Evolutionary conservation across 2,113 vertebrate species (phyloP).

Genomic region (Neolamprologus hecqui): DNA sequence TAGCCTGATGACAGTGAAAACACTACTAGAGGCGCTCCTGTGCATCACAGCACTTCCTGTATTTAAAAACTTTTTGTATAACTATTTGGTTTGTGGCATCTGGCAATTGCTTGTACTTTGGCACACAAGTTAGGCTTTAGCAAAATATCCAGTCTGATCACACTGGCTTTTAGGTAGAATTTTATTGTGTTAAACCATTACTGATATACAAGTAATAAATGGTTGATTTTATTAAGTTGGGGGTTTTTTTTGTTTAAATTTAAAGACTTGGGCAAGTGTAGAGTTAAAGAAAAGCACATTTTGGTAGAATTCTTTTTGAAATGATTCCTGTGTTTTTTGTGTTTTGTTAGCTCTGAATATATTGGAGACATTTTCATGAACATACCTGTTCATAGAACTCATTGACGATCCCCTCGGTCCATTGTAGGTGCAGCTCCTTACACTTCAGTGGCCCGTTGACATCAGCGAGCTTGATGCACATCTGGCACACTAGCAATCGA

Average conservation of each 20-base stretch:
- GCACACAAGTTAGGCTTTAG: not conserved
- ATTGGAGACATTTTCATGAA: not conserved
- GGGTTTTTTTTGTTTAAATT: not conserved
- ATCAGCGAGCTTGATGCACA: conserved; percentile 98
- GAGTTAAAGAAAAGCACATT: not conserved
- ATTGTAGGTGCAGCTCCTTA: conserved; percentile 92
- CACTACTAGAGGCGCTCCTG: not conserved
- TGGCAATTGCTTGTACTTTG: not conserved
- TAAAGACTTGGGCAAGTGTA: not conserved
- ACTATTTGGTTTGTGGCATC: not conserved
- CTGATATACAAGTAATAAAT: not conserved
- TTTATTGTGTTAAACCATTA: not conserved
- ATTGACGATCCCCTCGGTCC: conserved; percentile 97
- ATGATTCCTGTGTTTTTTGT: not conserved
- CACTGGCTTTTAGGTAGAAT: not conserved
- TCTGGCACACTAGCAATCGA: conserved; percentile 92
- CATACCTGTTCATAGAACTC: conserved; percentile 96
- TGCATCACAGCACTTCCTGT: not conserved
- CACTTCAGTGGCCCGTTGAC: conserved; percentile 93
- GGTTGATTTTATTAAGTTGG: not conserved
- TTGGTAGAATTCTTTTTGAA: not conserved
- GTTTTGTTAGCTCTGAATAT: not conserved
- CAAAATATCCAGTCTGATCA: not conserved
- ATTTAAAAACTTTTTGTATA: not conserved
- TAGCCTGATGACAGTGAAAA: not conserved